Base-by-base conservation (phyloP, 2,888 invertebrate species). In the Tanytarsus gracilentus region DNA sequence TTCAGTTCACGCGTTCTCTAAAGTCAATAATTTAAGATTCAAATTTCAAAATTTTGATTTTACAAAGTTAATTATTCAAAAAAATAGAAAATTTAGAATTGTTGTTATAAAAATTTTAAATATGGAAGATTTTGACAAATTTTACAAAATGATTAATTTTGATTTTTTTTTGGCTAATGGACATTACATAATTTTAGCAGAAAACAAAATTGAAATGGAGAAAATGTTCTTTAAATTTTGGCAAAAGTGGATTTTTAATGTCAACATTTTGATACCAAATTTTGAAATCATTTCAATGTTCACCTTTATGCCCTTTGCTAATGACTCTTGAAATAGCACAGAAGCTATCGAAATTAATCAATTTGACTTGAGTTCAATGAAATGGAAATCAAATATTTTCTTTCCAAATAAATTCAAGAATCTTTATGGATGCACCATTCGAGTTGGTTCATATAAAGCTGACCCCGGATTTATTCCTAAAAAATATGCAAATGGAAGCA, bases 291-390 rank as follows among this genome's bases (percentile, higher is more conserved):
- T 29, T n/a, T 11, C 14, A 2, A 18, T 52, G 6, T n/a, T 18
- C 8, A 52, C 52, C 26, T 52, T 52, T 18, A 29, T 18, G 29
- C 52, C 52, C 8, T 52, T 52, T 8, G 33, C 6, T 29, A 29
- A 29, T 16, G 52, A 52, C 11, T 26, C 11, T 14, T 52, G 52
- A 21, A 9, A 26, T 9, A 14, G 33, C 29, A 52, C 18, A 5
- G 4, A 8, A 4, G 8, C 30, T 1, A 30, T 26, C 8, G 16
- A n/a, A 11, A 52, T 52, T 8, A 52, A 30, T 30, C 11, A 26
- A 4, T 52, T 30, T 8, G 52, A 52, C 21, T 3, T 14, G 16
- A 30, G 33, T 9, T n/a, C 16, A 4, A 26, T 30, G 29, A 9
- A 30, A 18, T 52, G 52, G 52, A 29, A 14, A 2, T 11, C 29